Evolutionary conservation across 1,140 invertebrate species (phyloP), one percentile per base, ranked within the genome.

Genomic region (Leptinotarsa lineolata): DNA sequence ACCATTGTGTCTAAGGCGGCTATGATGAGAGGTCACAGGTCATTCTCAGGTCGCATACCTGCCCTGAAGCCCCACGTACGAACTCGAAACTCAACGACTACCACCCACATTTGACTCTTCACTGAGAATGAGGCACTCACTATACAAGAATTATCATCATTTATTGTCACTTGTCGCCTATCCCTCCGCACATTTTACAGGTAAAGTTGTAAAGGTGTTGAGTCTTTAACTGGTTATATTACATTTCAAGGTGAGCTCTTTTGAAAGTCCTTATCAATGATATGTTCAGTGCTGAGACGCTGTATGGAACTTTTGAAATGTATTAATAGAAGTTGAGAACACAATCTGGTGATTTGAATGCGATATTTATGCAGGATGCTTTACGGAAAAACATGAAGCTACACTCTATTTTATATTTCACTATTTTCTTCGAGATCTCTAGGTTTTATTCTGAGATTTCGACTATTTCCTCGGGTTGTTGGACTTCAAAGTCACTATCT

Each of bases 31-130:
- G 77, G 75, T 78, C 73, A 78, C 64, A 72, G 77, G 75, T 78
- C 77, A 76, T 63, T 72, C 21, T 60, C 77, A 74, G 77, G 75
- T 78, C 77, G 72, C 77, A 77, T 73, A 78, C 77, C 77, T 75
- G 77, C 73, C 77, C 75, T 70, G 68, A 74, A 72, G 77, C 70
- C 65, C 58, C 72, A 73, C 72, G 73, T 72, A 72, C 72, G 72
- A 22, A 72, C 64, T 70, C 73, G 77, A 78, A 74, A 76, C 70
- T 70, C 61, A 65, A 72, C 73, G 73, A 75, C 74, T 68, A 22
- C 76, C 76, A 77, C 76, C 76, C 76, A 77, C 76, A 72, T 68
- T 69, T 59, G 44, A 74, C 18, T 61, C 21, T 72, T 72, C 70
- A 68, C 48, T 18, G 48, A 54, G 48, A 54, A 54, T 54, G 48